Evolutionary conservation across 2,797 vertebrate species (phyloP).

Genomic region (Eurystomus glaucurus): DNA sequence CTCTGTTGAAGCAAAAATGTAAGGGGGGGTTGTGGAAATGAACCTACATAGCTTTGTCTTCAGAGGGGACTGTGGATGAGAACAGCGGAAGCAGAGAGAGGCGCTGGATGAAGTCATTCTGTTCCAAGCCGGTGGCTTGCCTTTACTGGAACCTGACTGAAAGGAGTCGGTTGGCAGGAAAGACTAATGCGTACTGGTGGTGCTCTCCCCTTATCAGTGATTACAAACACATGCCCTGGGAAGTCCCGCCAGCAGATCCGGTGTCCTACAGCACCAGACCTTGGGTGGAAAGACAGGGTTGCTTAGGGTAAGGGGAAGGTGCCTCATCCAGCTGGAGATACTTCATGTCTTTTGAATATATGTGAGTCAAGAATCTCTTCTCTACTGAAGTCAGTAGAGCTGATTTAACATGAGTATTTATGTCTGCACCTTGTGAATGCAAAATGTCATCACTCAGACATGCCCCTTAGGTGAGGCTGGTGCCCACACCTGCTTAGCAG

Average conservation of each 20-base stretch:
- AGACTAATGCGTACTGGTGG: background rate
- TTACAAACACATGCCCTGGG: background rate
- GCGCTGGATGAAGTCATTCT: background rate
- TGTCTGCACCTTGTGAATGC: background rate
- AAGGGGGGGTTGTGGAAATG: background rate
- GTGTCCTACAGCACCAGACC: background rate
- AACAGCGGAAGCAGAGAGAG: background rate
- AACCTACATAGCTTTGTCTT: background rate
- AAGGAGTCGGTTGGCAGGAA: background rate
- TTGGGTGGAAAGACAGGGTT: background rate
- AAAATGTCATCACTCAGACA: background rate
- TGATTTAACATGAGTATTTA: background rate
- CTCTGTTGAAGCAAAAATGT: background rate
- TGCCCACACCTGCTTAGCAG: background rate
- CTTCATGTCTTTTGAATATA: background rate
- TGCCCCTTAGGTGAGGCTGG: background rate
- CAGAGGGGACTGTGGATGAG: background rate
- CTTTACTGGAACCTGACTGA: background rate
- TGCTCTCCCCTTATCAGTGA: background rate
- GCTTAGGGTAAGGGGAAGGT: background rate
- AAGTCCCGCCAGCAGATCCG: background rate
- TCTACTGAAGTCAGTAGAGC: background rate
- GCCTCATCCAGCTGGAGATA: background rate
- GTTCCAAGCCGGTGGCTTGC: background rate
- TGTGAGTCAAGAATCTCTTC: background rate